Conservation (phyloP, 2,797 vertebrate genomes). For the Scolopax rusticola region DNA sequence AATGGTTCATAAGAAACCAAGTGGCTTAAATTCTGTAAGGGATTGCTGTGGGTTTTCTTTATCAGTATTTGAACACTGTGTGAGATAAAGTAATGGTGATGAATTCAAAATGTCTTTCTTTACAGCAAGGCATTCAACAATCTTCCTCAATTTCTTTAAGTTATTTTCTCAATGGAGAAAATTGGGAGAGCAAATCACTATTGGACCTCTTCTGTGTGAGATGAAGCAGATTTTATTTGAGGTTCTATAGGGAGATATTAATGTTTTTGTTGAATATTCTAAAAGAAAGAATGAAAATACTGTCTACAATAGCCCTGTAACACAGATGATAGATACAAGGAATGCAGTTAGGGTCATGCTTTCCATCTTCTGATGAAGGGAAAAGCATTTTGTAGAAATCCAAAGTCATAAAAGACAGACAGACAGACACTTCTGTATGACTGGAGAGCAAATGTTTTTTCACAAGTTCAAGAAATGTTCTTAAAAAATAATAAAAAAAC, state of each 20-base stretch:
- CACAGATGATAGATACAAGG: background rate
- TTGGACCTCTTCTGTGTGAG: background rate
- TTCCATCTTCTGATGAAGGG: background rate
- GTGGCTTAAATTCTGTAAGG: background rate
- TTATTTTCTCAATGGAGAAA: background rate
- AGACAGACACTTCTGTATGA: background rate
- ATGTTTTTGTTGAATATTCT: background rate
- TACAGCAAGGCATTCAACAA: background rate
- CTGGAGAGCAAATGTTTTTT: background rate
- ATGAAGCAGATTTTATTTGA: background rate
- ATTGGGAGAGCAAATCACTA: background rate
- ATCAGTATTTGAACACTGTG: background rate
- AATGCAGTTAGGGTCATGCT: background rate
- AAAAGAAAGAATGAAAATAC: background rate
- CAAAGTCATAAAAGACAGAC: background rate
- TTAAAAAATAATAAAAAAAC: background rate
- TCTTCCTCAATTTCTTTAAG: background rate
- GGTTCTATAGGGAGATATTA: background rate
- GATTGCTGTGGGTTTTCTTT: background rate
- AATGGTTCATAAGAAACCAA: background rate
- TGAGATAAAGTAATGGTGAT: background rate
- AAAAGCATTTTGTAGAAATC: background rate
- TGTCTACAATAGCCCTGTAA: background rate
- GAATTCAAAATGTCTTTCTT: background rate
- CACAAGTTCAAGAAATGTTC: background rate